Evolutionary conservation across 2,113 vertebrate species (phyloP).

Genomic region (Pyrgilauda ruficollis): DNA sequence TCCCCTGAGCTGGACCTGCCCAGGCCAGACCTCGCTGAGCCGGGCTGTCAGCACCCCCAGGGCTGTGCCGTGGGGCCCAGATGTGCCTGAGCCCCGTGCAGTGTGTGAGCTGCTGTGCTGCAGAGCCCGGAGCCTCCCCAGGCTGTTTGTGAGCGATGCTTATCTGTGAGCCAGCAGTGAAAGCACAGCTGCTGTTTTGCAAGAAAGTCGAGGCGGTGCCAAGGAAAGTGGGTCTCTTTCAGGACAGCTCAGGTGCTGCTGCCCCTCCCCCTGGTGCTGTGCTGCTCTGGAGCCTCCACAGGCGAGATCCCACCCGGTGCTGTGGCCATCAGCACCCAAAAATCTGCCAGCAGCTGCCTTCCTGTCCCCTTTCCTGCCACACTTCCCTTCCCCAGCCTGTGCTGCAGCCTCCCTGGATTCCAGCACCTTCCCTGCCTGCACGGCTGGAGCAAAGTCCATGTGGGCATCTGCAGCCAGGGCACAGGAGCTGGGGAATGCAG

Average conservation of each 20-base stretch:
- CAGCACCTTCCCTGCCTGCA: not conserved
- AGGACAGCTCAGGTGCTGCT: not conserved
- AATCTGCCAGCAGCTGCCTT: not conserved
- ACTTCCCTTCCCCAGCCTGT: not conserved
- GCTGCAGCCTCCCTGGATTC: not conserved
- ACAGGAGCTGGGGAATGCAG: not conserved
- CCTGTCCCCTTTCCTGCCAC: rapidly evolving
- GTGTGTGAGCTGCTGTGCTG: not conserved
- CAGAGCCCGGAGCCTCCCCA: not conserved
- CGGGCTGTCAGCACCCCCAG: rapidly evolving
- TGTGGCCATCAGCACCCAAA: not conserved
- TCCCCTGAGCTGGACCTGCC: not conserved
- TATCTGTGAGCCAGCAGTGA: constrained; percentile 23
- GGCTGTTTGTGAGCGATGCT: not conserved
- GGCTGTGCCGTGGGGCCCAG: not conserved
- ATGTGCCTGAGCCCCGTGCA: not conserved
- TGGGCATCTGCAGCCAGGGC: not conserved
- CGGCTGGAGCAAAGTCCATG: not conserved
- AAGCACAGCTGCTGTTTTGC: constrained; percentile 39
- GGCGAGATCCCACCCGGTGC: rapidly evolving
- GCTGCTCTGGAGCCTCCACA: not conserved
- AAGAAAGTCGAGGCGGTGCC: not conserved
- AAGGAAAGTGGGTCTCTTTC: not conserved
- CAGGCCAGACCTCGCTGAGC: not conserved
- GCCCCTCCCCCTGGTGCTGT: not conserved